Evolutionary conservation across 2,888 invertebrate species (phyloP), one percentile per base, ranked within the genome.

Genomic region (Ormyrus pomaceus): DNA sequence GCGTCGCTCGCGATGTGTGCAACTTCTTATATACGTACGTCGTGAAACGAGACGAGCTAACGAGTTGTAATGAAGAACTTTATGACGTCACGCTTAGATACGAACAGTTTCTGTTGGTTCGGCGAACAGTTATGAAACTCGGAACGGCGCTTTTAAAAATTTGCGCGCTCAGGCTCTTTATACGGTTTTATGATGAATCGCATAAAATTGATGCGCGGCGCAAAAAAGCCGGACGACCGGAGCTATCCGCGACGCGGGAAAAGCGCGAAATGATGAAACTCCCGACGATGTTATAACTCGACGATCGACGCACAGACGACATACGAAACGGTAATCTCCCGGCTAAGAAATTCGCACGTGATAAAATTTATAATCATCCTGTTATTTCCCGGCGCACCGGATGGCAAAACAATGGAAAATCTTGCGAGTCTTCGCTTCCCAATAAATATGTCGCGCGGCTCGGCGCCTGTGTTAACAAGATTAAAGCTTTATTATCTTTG

Each of bases 1-100:
- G 34, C 50, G n/a, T 7, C 7, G 13, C 1, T 7, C 7, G 13
- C 1, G 10, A 45, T 10, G 13, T 8, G 48, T 45, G 8, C 53
- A 59, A 59, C 48, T 59, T 48, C 11, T 58, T 13, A 6, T 46
- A 2, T 59, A 55, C n/a, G 10, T 48, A 34, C 34, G 34, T 34
- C 34, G 50, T 45, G 45, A 5, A 59, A 48, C 50, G 6, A n/a
- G 13, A 59, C 11, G 19, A 68, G 68, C 56, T 68, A 45, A 46
- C n/a, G 13, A 56, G 8, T 34, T 4, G 19, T 50, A 51, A 59
- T 59, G 19, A 48, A 59, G 51, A 46, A 50, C 51, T 71, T 61
- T n/a, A n/a, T 19, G 65, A 65, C 56, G 53, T 64, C 50, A 46
- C 5, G 53, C 48, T 48, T 48, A n/a, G 58, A 65, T 65, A 72